A percentile compares a stretch with the other conserved stretches of the same genome.
These are phyloP conservation scores for Cervus canadensis DNA, from an alignment of 2,113 vertebrate genomes.

Conservation along the genomic window DNA sequence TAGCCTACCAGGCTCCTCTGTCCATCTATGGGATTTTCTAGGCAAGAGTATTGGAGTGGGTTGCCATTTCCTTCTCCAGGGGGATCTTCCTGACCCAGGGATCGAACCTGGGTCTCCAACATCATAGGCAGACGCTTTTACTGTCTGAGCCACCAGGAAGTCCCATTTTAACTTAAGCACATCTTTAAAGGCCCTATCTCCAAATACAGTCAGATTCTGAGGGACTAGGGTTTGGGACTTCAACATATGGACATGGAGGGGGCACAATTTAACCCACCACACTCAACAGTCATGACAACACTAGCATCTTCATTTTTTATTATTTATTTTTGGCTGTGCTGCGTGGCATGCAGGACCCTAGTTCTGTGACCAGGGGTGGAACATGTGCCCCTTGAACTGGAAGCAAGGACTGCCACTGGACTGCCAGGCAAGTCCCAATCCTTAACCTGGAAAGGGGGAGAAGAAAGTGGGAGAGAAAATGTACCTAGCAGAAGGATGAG, in stretches of 20 bases:
- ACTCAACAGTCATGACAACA: background rate
- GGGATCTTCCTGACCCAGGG: background rate
- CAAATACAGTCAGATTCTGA: background rate
- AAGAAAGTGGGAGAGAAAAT: background rate
- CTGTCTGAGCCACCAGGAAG: background rate
- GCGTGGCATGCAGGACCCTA: background rate
- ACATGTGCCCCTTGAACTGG: background rate
- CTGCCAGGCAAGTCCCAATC: background rate
- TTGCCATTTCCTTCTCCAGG: background rate
- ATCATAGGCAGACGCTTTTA: background rate
- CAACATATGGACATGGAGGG: background rate
- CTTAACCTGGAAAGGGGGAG: background rate
- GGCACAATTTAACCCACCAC: background rate
- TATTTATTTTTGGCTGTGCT: background rate
- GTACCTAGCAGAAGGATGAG: background rate
- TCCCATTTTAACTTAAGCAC: background rate
- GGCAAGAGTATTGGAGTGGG: background rate
- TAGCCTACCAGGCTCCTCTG: background rate
- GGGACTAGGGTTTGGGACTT: background rate
- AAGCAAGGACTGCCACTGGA: background rate
- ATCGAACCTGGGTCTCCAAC: background rate
- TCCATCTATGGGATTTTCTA: background rate
- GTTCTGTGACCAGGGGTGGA: background rate
- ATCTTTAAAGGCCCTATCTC: background rate
- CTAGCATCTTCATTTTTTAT: background rate